Conservation (phyloP, 2,888 invertebrate species). For the Empis stercorea region DNA sequence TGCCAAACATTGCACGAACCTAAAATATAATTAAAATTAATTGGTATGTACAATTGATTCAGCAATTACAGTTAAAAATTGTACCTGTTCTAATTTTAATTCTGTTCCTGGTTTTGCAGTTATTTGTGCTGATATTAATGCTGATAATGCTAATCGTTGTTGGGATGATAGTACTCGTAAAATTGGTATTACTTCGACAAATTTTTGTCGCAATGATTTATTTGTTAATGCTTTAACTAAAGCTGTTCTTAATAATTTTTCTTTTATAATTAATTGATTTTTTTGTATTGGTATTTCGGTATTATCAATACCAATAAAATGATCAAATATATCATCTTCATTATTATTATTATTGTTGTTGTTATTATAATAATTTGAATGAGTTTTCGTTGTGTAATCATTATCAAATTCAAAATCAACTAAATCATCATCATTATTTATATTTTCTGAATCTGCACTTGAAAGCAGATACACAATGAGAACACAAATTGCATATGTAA, state of each 20-base stretch:
- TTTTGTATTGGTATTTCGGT: not conserved
- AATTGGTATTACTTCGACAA: constrained; percentile 51
- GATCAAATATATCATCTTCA: not conserved
- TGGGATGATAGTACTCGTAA: constrained; percentile 48
- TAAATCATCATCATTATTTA: constrained; percentile 1
- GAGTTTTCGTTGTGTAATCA: not conserved
- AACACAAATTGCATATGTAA: no score
- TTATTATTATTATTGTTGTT: not conserved
- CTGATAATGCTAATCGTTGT: constrained; percentile 48
- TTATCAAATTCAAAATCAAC: constrained; percentile 6
- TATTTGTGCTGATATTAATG: constrained; percentile 48
- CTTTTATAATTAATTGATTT: constrained; percentile 15
- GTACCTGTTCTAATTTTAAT: constrained; percentile 45
- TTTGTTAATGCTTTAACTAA: constrained; percentile 45
- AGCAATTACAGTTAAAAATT: not conserved
- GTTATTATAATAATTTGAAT: not conserved
- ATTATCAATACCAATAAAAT: not conserved
- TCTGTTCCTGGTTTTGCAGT: constrained; percentile 41
- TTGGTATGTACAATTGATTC: not conserved
- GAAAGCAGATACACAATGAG: no score
- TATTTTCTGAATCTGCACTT: no score
- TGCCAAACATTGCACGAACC: constrained; percentile 47
- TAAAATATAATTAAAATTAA: constrained; percentile 34
- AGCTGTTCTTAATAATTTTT: constrained; percentile 40
- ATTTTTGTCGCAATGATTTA: constrained; percentile 45